Evolutionary conservation across 2,113 vertebrate genomes (phyloP).

Genomic region (Pantherophis guttatus): DNA sequence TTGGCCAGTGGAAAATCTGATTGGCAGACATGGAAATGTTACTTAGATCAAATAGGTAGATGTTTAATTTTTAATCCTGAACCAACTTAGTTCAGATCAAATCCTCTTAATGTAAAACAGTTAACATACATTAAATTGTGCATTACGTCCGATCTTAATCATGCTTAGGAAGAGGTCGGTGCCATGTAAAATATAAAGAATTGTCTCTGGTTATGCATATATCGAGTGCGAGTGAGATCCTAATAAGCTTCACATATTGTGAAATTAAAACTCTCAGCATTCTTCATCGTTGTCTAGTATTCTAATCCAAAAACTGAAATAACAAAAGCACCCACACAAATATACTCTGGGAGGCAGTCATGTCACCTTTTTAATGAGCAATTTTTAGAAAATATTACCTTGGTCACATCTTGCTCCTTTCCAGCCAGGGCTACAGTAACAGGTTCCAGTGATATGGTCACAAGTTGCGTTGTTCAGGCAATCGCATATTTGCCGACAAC

Average conservation of each 20-base stretch:
- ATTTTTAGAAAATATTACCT: slow-evolving; percentile 69
- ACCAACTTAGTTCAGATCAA: not conserved
- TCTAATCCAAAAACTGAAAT: not conserved
- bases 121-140: not conserved
- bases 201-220: not conserved
- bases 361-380: not conserved
- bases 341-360: not conserved
- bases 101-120: not conserved
- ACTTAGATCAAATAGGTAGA: not conserved
- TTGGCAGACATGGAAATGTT: not conserved
- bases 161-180: not conserved
- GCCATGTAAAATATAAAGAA: not conserved
- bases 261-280: not conserved
- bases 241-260: not conserved
- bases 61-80: not conserved
- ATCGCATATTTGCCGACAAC: slow-evolving; percentile 93
- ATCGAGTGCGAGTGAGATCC: not conserved
- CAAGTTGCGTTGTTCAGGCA: slow-evolving; percentile 97
- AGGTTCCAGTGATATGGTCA: slow-evolving; percentile 94
- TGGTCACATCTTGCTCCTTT: slow-evolving; percentile 94
- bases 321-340: not conserved
- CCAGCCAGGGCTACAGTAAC: slow-evolving; percentile 96
- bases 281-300: not conserved
- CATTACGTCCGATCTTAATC: not conserved
- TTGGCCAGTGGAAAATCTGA: not conserved